Base-by-base conservation (phyloP, 2,888 invertebrate genomes). In the Rhorus exstirpatorius region DNA sequence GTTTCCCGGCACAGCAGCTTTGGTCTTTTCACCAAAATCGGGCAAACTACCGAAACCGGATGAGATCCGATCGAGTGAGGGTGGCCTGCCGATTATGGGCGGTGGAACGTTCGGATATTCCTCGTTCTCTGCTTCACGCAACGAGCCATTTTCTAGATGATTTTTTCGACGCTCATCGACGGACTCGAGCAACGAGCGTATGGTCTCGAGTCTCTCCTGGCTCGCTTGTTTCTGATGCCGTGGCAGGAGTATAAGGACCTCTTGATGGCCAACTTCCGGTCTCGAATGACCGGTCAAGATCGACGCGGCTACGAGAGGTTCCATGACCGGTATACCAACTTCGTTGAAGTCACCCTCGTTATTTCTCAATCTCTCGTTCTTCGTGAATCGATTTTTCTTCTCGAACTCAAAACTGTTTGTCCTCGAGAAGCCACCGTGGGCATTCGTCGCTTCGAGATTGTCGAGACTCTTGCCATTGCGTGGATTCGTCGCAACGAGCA, bases 291-390 rank as follows among this genome's bases (percentile, higher is more conserved):
- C 46, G 17, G 74, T 31, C 31, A 31, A 31, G 3, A 31, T 3
- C 7, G 86, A 83, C 7, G 83, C 83, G 35, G 67, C 72, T 0
- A 83, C 83, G 19, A 83, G 51, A 3, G 86, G 83, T 17, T 61
- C 77, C 74, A 83, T 79, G 17, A 90, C 83, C 1, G 93, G 93
- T 79, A 93, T 91, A 1, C 93, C 93, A 60, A 93, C 83, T 87
- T 93, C 92, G 60, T 93, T 93, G 58, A 93, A 93, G 78, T 93
- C 89, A 0, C 93, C 93, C 24, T 70, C 68, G 24, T 68, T 79
- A 82, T 12, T 80, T 26, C 49, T 78, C 38, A 12, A 14, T 14
- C 38, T n/a, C 3, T 38, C 60, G 31, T 17, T 61, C 7, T 21
- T 74, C 58, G 19, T 58, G 68, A 8, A 41, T 81, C 2, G 6